phyloP scores from a whole-genome alignment of 2,888 invertebrate genomes.

The Calameuta filiformis region DNA sequence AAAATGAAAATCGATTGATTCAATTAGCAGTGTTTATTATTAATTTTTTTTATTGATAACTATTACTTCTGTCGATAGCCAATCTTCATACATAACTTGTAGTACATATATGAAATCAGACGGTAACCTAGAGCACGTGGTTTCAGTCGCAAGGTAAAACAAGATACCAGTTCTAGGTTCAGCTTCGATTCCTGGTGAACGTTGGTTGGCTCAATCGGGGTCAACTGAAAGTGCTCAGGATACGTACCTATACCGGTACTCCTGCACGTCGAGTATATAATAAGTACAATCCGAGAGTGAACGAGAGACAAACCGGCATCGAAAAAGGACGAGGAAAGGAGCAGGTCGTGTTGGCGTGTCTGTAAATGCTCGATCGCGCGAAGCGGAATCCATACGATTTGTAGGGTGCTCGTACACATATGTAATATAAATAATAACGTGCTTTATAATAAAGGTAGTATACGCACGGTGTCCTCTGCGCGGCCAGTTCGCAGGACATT shows the following conservation, averaged over 20 bases:
- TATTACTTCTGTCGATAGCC: not conserved
- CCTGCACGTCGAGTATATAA: not conserved
- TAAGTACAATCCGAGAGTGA: not conserved
- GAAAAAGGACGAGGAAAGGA: not conserved
- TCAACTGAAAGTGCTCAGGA: constrained; percentile 23
- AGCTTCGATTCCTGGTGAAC: constrained; percentile 10
- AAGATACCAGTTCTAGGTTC: constrained; percentile 1
- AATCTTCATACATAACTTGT: not conserved
- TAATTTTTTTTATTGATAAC: not conserved
- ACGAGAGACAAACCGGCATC: not conserved
- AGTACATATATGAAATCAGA: not conserved
- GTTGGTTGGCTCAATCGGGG: constrained; percentile 17
- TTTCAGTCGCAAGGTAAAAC: constrained; percentile 3
- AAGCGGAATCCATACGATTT: not conserved
- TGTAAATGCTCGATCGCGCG: not conserved
- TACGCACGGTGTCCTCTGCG: not conserved
- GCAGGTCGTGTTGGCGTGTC: not conserved
- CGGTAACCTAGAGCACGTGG: not conserved
- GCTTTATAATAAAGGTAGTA: not conserved
- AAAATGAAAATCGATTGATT: not conserved
- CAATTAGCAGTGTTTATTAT: not conserved
- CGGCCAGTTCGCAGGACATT: not conserved
- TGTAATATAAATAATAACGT: not conserved
- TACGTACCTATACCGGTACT: not conserved
- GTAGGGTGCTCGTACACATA: not conserved